Evolutionary conservation across 1,140 invertebrate genomes (phyloP).

Genomic region (Lepidotrigona ventralis): DNA sequence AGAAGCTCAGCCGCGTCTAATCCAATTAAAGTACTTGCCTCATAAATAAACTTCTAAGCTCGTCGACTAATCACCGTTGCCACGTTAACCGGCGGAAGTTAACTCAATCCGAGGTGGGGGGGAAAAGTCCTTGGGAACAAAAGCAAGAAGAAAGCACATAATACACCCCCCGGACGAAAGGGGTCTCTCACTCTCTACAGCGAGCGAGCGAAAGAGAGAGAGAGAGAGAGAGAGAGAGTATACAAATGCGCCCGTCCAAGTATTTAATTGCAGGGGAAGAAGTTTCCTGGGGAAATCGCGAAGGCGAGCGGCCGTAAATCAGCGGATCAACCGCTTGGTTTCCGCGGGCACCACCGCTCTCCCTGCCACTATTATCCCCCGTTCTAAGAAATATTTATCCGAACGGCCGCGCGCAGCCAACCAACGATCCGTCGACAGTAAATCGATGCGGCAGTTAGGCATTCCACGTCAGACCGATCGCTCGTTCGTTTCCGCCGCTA

Average conservation of each 20-base stretch:
- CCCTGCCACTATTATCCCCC: conserved; percentile 2
- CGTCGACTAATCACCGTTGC: background rate
- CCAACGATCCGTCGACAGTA: conserved; percentile 9
- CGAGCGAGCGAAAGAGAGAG: background rate
- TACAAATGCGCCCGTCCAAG: background rate
- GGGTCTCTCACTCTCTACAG: background rate
- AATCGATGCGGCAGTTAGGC: conserved; percentile 52
- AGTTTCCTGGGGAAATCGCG: conserved; percentile 8
- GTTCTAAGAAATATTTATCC: conserved; percentile 34
- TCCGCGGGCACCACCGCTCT: background rate
- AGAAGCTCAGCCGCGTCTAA: background rate
- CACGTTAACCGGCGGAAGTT: background rate
- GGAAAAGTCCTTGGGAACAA: background rate
- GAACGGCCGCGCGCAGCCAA: conserved; percentile 7
- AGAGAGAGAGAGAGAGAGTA: background rate
- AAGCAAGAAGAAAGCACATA: background rate
- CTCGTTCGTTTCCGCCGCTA: conserved; percentile 13
- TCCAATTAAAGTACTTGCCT: background rate
- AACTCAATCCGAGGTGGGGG: background rate
- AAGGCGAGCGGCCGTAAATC: conserved; percentile 19
- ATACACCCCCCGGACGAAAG: background rate
- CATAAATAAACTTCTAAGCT: conserved; percentile 2
- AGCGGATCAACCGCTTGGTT: conserved; percentile 26
- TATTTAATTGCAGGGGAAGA: conserved; percentile 28
- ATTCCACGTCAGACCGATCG: conserved; percentile 14